A percentile compares a stretch with the other conserved stretches of the same genome.
Conservation (phyloP, 2,113 vertebrate species). For the Lanius ludovicianus region DNA sequence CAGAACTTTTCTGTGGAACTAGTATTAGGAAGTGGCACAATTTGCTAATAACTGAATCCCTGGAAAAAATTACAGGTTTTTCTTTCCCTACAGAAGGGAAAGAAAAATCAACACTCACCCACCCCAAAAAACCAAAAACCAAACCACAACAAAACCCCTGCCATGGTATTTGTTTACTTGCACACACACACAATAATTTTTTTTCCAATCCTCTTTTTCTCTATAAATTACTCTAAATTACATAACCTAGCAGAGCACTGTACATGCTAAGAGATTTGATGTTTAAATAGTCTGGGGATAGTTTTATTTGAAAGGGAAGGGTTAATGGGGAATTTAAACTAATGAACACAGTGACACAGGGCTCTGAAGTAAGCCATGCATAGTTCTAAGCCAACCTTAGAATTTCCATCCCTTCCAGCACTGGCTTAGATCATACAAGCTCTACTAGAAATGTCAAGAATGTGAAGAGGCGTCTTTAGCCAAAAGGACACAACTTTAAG, state of each 20-base stretch:
- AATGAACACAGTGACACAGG: constrained; percentile 80
- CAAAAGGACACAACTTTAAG: constrained; percentile 95
- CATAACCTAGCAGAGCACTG: constrained; percentile 19
- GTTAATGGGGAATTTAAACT: constrained; percentile 81
- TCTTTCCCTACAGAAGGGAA: neutral
- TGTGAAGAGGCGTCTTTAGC: constrained; percentile 85
- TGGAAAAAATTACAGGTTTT: neutral
- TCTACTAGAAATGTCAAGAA: constrained; percentile 87
- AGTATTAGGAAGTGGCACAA: neutral
- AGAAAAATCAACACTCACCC: neutral
- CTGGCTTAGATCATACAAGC: constrained; percentile 83
- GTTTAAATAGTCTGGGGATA: constrained; percentile 68
- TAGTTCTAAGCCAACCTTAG: constrained; percentile 79
- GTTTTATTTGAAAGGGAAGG: constrained; percentile 72
- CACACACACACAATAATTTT: neutral
- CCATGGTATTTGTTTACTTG: constrained; percentile 36
- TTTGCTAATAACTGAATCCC: constrained; percentile 24
- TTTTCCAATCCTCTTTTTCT: neutral
- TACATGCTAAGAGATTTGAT: constrained; percentile 49
- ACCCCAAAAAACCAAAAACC: too few species aligned
- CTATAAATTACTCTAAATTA: constrained; percentile 32
- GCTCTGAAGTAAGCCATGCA: constrained; percentile 81
- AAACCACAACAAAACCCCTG: neutral
- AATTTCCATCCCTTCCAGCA: constrained; percentile 79
- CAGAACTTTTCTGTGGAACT: constrained; percentile 37